Conservation (phyloP, 2,888 invertebrate species). For the Electrophaes corylata region DNA sequence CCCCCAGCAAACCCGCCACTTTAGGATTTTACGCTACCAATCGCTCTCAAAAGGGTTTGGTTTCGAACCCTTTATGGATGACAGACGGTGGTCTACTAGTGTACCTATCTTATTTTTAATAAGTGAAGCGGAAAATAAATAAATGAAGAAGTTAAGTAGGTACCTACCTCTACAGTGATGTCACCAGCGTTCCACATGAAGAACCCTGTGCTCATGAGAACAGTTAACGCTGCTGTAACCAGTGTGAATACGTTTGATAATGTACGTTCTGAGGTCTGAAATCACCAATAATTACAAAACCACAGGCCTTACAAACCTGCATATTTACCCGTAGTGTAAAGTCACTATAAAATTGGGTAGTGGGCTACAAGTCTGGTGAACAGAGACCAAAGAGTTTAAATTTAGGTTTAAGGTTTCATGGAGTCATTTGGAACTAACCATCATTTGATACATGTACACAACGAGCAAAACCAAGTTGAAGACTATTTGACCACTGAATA, state of each 20-base stretch:
- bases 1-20: no score
- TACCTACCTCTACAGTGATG: constrained; percentile 57
- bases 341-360: not conserved
- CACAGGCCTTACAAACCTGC: no score
- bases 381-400: not conserved
- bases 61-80: no score
- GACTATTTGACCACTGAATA: constrained; percentile 54
- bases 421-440: constrained; percentile 37
- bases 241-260: constrained; percentile 40
- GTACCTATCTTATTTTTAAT: no score
- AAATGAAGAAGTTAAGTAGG: not conserved
- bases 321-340: no score
- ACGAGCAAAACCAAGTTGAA: constrained; percentile 46
- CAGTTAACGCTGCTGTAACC: constrained; percentile 33
- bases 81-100: no score
- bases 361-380: not conserved
- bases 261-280: constrained; percentile 49
- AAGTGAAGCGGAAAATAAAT: no score
- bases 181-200: constrained; percentile 60
- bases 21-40: no score
- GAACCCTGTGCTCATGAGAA: constrained; percentile 50
- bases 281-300: not conserved
- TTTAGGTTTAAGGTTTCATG: not conserved
- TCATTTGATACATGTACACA: constrained; percentile 47
- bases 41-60: no score